phyloP scores from a whole-genome alignment of 2,797 vertebrate genomes.

The Anas acuta region DNA sequence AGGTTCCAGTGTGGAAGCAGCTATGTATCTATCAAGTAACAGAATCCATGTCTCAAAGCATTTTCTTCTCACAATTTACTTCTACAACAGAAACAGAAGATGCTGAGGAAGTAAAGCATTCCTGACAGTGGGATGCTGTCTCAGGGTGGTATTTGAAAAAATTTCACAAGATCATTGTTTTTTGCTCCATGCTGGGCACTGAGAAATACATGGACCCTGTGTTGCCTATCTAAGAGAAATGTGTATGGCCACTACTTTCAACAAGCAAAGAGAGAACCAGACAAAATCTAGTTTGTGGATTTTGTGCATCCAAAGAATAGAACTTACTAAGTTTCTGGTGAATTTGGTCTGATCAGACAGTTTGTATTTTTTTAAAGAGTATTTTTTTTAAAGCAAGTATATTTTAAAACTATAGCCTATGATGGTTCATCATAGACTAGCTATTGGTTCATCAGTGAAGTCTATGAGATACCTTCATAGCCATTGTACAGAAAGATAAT shows the following conservation, averaged over 20 bases:
- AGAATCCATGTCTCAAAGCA: not conserved
- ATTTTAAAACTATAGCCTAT: not conserved
- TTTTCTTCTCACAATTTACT: not conserved
- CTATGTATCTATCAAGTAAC: not conserved
- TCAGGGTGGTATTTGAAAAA: not conserved
- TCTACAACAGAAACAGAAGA: not conserved
- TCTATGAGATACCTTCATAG: not conserved
- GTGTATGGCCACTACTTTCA: not conserved
- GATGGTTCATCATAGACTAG: no score
- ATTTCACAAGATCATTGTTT: not conserved
- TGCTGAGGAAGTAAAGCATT: not conserved
- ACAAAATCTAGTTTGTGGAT: not conserved
- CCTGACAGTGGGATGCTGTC: not conserved
- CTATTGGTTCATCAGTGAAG: not conserved
- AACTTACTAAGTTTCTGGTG: not conserved
- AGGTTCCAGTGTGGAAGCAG: not conserved
- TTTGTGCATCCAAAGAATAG: not conserved
- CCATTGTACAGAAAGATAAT: not conserved
- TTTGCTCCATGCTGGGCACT: not conserved
- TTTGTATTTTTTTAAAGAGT: not conserved
- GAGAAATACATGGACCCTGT: rapidly evolving
- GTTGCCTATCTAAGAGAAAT: not conserved
- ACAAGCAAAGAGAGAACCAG: not conserved
- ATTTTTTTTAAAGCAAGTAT: no score
- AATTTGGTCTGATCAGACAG: not conserved